Evolutionary conservation across 64 coral and sea anemone species (phyloP).

Genomic region (Montipora capricornis): DNA sequence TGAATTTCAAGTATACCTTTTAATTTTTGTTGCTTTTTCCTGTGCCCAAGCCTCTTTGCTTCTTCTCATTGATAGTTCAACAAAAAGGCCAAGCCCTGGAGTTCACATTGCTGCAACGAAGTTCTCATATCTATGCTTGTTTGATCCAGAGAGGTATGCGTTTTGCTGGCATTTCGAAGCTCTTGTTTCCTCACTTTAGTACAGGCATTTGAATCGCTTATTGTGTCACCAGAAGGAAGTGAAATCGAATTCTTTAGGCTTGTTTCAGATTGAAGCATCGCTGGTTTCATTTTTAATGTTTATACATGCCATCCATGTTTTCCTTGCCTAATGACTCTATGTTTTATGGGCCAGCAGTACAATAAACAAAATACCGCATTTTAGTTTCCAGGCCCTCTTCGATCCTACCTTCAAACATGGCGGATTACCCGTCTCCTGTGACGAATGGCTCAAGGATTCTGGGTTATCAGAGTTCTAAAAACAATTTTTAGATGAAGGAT

Average conservation of each 20-base stretch:
- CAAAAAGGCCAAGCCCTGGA: constrained; percentile 25
- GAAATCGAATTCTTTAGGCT: not conserved
- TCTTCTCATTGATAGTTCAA: constrained; percentile 69
- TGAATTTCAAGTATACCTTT: constrained; percentile 69
- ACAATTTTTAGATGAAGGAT: no score
- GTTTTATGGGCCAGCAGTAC: no score
- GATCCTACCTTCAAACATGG: no score
- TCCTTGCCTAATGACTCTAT: no score
- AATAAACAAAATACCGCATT: no score
- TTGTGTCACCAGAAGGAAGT: constrained; percentile 35
- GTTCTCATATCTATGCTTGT: constrained; percentile 63
- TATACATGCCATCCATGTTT: no score
- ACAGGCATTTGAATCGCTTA: constrained; percentile 28
- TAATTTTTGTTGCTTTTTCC: constrained; percentile 66
- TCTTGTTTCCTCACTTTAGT: constrained; percentile 43
- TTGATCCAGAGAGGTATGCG: constrained; percentile 36
- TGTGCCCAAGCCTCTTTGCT: constrained; percentile 51
- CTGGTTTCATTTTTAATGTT: no score
- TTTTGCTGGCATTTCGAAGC: constrained; percentile 22
- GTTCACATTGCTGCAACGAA: constrained; percentile 45
- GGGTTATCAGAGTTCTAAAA: no score
- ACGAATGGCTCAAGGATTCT: no score
- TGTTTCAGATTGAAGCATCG: no score
- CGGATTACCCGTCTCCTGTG: no score
- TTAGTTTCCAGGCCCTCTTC: no score